phyloP scores from a whole-genome alignment of 2,113 vertebrate species.

The Myotis lucifugus region DNA sequence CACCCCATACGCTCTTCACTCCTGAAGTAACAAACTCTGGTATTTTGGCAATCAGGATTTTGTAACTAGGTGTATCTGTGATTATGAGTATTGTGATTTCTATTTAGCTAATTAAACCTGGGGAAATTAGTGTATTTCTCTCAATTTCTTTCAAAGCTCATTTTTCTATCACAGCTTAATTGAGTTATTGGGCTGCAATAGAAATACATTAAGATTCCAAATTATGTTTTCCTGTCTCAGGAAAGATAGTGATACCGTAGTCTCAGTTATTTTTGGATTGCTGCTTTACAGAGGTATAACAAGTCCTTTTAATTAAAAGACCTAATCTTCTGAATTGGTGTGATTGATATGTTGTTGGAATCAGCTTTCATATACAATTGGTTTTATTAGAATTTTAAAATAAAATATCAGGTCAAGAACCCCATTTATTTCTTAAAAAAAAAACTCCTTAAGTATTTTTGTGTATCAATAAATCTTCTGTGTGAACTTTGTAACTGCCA shows the following conservation, averaged over 20 bases:
- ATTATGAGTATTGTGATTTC: slow-evolving; percentile 58
- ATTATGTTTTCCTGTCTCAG: slow-evolving; percentile 65
- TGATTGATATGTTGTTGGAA: slow-evolving; percentile 62
- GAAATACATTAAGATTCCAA: slow-evolving; percentile 71
- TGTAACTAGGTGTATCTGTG: slow-evolving; percentile 52
- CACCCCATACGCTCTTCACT: not conserved
- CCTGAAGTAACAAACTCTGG: not conserved
- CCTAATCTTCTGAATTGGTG: slow-evolving; percentile 60
- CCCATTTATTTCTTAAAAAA: not conserved
- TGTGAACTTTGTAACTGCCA: not conserved
- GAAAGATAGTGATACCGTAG: slow-evolving; percentile 50
- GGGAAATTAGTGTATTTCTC: slow-evolving; percentile 72
- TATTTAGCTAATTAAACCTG: slow-evolving; percentile 65
- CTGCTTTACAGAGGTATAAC: slow-evolving; percentile 12
- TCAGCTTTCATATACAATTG: slow-evolving; percentile 54
- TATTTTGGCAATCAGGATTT: slow-evolving; percentile 43
- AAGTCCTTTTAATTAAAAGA: slow-evolving; percentile 60
- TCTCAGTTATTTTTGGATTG: slow-evolving; percentile 37
- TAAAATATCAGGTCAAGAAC: not conserved
- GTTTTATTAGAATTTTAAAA: slow-evolving; percentile 47
- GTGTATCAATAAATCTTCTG: not conserved
- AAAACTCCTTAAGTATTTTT: not conserved
- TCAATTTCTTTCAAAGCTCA: slow-evolving; percentile 70
- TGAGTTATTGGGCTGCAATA: slow-evolving; percentile 79
- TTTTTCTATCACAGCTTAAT: slow-evolving; percentile 79